Evolutionary conservation across 2,113 vertebrate species (phyloP), one percentile per base, ranked within the genome.

Genomic region (Amblyornis subalaris): DNA sequence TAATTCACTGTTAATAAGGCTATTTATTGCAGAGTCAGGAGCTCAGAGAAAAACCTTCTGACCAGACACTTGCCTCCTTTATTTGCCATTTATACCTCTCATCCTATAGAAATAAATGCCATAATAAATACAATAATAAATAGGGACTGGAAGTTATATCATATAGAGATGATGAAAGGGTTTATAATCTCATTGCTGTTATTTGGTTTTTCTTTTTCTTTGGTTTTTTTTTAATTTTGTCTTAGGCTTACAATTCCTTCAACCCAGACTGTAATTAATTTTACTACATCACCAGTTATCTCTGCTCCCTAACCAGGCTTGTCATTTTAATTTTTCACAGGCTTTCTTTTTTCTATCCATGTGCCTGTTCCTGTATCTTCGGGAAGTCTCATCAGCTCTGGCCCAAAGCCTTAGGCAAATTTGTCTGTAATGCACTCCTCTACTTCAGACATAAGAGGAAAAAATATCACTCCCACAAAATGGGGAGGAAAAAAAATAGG

Each of bases 311-410:
- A 96, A 96, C 95, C 94, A 96, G 93, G 85, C 93, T 96, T 97
- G 96, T 97, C 96, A 97, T 96, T 97, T 97, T 94, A 97, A 97
- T 96, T 96, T 97, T 96, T 93, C 96, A 96, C 95, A 95, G 93
- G 71, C 89, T 97, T 95, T 94, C 89, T 95, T 91, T 96, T 91
- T 90, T 69, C 87, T 60, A 65, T 51, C 94, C 88, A 58, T 87
- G 87, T 81, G 96, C 89, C 93, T 92, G 55, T 92, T 96, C 75
- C 87, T 91, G 89, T 94, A 92, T 96, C 95, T 94, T 94, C 3
- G 5, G 61, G 82, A 96, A 96, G 95, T 94, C 95, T 97, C 95
- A 96, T 97, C 96, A 94, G 47, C 85, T 88, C 89, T 89, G 94
- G 87, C 93, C 95, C 91, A 93, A 85, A 93, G 95, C 96, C 93